Conservation (phyloP, 2,113 vertebrate species). For the Plotosus lineatus region DNA sequence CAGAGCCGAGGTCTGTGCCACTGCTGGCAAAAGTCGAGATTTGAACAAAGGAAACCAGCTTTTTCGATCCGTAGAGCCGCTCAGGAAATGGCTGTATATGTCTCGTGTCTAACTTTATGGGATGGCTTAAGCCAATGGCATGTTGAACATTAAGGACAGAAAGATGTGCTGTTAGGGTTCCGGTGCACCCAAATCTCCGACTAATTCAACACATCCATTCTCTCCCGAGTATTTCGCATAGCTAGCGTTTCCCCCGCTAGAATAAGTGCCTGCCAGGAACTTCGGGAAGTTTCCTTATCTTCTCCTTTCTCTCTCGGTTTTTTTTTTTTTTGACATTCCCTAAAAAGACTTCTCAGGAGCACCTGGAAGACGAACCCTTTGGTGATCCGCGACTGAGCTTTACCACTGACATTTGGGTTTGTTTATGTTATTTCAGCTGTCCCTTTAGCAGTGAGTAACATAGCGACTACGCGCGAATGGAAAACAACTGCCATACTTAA, state of each 20-base stretch:
- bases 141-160: neutral
- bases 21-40: conserved; percentile 54
- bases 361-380: conserved; percentile 1
- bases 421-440: conserved; percentile 40
- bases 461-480: conserved; percentile 5
- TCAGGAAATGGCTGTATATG: conserved; percentile 7
- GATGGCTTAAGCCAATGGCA: neutral
- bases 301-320: neutral
- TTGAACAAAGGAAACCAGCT: conserved; percentile 64
- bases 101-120: conserved; percentile 3
- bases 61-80: conserved; percentile 18
- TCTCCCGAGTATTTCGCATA: neutral
- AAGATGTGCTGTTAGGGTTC: neutral
- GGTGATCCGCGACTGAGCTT: conserved; percentile 9
- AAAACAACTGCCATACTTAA: conserved; percentile 29
- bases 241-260: neutral
- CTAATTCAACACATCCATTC: conserved; percentile 10
- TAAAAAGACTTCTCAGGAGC: conserved; percentile 18
- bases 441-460: conserved; percentile 16
- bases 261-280: neutral
- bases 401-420: neutral
- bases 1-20: conserved; percentile 62
- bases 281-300: conserved; percentile 1
- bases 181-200: neutral
- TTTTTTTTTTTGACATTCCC: neutral